phyloP scores from a whole-genome alignment of 2,888 invertebrate species.

The Tolmerus cingulatus region DNA sequence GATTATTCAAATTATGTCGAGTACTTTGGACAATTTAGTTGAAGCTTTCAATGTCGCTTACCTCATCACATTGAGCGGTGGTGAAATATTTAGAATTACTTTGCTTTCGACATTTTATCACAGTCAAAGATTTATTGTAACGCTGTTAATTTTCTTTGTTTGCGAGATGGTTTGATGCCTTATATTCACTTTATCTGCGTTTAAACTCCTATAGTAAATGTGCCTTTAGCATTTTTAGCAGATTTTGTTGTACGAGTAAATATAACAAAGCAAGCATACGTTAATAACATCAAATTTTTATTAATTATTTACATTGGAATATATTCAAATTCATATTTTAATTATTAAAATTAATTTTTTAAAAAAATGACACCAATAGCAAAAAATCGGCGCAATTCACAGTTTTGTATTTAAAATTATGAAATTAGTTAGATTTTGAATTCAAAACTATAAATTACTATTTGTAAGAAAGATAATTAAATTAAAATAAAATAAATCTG shows the following conservation, averaged over 20 bases:
- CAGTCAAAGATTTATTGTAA: background rate
- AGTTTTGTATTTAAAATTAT: background rate
- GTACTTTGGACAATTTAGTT: background rate
- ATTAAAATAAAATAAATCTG: too few relatives aligned
- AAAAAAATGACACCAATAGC: background rate
- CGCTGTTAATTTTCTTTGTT: background rate
- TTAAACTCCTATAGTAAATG: background rate
- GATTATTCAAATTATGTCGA: background rate
- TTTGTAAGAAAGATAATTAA: too few relatives aligned
- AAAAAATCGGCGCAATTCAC: background rate
- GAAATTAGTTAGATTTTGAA: too few relatives aligned
- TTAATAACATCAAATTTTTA: background rate
- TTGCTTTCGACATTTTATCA: background rate
- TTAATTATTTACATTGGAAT: too few relatives aligned
- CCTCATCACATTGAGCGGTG: background rate
- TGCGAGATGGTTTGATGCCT: background rate
- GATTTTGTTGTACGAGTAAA: background rate
- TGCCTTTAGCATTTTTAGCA: background rate
- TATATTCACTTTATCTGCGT: background rate
- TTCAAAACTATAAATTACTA: too few relatives aligned
- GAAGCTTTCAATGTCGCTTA: background rate
- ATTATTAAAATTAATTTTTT: too few relatives aligned
- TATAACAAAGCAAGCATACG: background rate
- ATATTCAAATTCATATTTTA: too few relatives aligned
- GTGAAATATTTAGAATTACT: background rate